phyloP scores from a whole-genome alignment of 2,797 vertebrate species.

The Picus viridis region DNA sequence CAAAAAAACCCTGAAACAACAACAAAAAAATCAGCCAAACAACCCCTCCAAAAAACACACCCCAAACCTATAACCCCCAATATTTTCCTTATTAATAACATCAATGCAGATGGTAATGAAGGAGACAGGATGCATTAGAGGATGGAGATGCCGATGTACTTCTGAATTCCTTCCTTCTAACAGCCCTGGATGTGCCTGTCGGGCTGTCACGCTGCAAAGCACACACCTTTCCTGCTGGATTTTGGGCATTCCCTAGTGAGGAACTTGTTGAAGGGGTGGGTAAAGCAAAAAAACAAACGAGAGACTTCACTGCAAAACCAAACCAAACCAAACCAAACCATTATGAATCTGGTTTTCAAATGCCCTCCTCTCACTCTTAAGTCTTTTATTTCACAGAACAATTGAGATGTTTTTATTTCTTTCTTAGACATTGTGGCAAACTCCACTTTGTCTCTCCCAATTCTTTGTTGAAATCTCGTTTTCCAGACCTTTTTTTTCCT shows the following conservation, averaged over 20 bases:
- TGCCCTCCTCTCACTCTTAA: background rate
- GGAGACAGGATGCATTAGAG: background rate
- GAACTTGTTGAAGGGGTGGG: background rate
- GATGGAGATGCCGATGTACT: background rate
- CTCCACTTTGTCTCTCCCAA: background rate
- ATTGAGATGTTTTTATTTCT: background rate
- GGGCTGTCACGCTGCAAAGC: background rate
- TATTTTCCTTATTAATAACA: background rate
- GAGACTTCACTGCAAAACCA: background rate
- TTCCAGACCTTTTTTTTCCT: background rate
- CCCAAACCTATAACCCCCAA: no score
- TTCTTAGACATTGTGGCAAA: background rate
- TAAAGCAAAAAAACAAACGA: background rate
- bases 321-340: no score
- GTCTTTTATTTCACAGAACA: background rate
- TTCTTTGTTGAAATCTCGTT: background rate
- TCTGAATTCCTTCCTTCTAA: background rate
- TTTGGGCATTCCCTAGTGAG: rapidly evolving
- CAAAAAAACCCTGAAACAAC: background rate
- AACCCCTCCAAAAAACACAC: background rate
- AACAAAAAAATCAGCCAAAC: background rate
- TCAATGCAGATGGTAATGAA: rapidly evolving
- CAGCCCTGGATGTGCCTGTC: background rate
- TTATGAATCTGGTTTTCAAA: background rate
- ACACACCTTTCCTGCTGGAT: background rate